Evolutionary conservation across 2,113 vertebrate genomes (phyloP).

Genomic region (Willisornis vidua): DNA sequence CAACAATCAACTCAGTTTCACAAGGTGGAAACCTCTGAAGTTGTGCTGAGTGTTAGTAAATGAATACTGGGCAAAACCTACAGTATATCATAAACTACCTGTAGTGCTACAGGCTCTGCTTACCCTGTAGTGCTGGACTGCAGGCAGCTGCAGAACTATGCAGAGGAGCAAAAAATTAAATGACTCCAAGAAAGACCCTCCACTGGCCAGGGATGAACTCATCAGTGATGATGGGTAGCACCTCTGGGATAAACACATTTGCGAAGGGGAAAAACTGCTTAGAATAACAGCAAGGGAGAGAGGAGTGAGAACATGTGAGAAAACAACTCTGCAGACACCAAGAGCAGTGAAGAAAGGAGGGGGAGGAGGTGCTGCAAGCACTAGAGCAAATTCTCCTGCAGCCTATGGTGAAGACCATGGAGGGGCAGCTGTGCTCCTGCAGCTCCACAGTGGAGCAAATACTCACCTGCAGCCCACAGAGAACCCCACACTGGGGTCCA

Average conservation of each 20-base stretch:
- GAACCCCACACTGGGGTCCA: background rate
- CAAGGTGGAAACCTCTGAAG: background rate
- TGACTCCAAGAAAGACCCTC: background rate
- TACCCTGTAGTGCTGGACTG: background rate
- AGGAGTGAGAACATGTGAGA: background rate
- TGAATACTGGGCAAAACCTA: background rate
- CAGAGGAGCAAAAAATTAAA: background rate
- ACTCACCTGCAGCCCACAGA: background rate
- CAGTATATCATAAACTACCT: background rate
- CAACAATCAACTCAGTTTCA: background rate
- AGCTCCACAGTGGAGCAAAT: background rate
- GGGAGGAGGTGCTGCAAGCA: fast-evolving
- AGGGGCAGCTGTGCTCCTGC: background rate
- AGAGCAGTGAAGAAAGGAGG: background rate
- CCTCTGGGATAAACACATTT: background rate
- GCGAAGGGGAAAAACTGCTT: background rate
- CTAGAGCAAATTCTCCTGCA: background rate
- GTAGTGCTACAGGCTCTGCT: background rate
- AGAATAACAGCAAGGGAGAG: background rate
- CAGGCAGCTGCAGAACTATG: background rate
- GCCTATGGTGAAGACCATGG: background rate
- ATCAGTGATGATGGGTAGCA: background rate
- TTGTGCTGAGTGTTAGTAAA: background rate
- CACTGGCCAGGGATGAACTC: background rate
- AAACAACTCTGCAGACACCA: background rate